A percentile compares a stretch with the other conserved stretches of the same genome.
Conservation (phyloP, 2,797 vertebrate genomes). For the Mus minutoides region DNA sequence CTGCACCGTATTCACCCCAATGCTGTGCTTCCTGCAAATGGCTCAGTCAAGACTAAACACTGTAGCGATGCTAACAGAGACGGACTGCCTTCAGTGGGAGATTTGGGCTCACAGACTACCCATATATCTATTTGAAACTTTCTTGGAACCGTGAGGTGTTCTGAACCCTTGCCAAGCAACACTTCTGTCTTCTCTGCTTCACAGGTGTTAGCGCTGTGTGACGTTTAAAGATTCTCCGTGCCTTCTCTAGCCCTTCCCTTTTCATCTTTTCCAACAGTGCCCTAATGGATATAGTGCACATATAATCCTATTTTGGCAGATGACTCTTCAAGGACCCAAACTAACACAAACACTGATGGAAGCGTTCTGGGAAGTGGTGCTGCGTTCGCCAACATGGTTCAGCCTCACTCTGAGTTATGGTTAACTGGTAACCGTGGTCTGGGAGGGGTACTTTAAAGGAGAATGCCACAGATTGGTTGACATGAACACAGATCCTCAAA, state of each 20-base stretch:
- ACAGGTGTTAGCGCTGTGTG: neutral
- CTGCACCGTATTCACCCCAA: neutral
- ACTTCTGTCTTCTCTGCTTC: neutral
- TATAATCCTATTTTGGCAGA: neutral
- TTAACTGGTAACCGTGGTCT: neutral
- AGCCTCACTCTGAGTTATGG: neutral
- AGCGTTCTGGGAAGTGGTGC: neutral
- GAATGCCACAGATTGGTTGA: neutral
- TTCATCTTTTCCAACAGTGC: neutral
- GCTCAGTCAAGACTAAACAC: neutral
- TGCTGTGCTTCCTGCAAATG: neutral
- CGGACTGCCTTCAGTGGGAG: neutral
- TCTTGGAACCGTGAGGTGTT: neutral
- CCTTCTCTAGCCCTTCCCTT: neutral
- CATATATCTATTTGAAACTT: neutral
- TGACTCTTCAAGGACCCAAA: constrained; percentile 7
- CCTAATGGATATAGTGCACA: neutral
- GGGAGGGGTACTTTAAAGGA: neutral
- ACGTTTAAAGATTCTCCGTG: neutral
- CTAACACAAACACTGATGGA: neutral
- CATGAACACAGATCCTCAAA: neutral
- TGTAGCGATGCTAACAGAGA: neutral
- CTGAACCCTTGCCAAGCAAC: neutral
- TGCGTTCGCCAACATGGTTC: neutral
- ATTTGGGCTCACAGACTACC: neutral